These are phyloP conservation scores for Etheostoma nigrum DNA, from an alignment of 2,797 vertebrate species.

Conservation along the genomic window DNA sequence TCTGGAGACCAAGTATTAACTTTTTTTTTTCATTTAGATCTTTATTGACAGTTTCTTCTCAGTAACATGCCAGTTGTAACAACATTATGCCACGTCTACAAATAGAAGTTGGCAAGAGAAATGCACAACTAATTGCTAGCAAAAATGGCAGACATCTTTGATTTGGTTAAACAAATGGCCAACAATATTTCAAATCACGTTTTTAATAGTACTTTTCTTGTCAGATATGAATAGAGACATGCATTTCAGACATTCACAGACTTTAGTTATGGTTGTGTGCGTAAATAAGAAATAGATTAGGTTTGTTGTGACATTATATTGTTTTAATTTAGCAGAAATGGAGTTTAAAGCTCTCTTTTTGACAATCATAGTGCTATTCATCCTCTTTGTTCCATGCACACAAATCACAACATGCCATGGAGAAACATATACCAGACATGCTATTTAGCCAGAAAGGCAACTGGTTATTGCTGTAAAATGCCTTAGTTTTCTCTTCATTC, in stretches of 20 bases:
- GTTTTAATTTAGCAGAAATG: constrained; percentile 46
- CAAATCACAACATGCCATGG: constrained; percentile 48
- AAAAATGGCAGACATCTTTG: constrained; percentile 42
- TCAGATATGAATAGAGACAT: constrained; percentile 43
- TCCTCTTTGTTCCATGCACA: constrained; percentile 31
- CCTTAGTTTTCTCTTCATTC: constrained; percentile 59
- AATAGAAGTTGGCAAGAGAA: too few relatives aligned
- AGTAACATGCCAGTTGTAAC: too few relatives aligned
- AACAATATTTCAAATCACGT: constrained; percentile 54
- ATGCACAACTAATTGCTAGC: constrained; percentile 45
- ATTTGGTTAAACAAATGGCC: constrained; percentile 56
- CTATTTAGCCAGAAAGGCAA: constrained; percentile 63
- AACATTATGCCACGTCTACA: too few relatives aligned
- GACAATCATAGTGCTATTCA: constrained; percentile 56
- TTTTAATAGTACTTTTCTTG: constrained; percentile 49
- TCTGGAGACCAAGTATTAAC: not conserved
- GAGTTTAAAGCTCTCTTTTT: constrained; percentile 35
- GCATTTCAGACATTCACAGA: constrained; percentile 13
- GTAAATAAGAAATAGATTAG: constrained; percentile 38
- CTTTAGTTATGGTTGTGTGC: constrained; percentile 5
- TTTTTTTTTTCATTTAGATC: too few relatives aligned
- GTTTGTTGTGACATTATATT: constrained; percentile 42
- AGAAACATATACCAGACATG: constrained; percentile 54
- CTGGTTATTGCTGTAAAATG: constrained; percentile 61
- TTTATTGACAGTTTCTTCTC: too few relatives aligned